Base-by-base conservation (phyloP, 2,113 vertebrate species). In the Shinisaurus crocodilurus region DNA sequence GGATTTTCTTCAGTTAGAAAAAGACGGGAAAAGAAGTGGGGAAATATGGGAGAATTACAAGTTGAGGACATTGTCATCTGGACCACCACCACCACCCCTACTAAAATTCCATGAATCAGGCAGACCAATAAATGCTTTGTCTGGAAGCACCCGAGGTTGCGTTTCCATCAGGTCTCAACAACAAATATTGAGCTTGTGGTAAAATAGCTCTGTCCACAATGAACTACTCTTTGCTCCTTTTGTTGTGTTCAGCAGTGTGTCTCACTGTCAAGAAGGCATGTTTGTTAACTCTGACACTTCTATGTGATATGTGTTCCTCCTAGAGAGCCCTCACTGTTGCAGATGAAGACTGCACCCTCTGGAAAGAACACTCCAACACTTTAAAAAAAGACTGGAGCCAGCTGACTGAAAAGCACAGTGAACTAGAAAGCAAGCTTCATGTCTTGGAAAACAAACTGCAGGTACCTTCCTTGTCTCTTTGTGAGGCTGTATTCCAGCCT, bases 391-490 rank as follows among this genome's bases (percentile, higher is more conserved):
- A 95, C 3, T 93, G 95, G 91, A 96, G 15, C 85, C 90, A 96
- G 3, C 94, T 98, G 79, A 96, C 70, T 93, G 86, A 94, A 1
- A 97, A 94, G 0, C 97, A 98, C 63, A 89, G 87, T 5, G 95
- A 98, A 94, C 96, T 97, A 2, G 91, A 92, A 27, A 98, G 96
- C 81, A 97, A 97, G 89, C 96, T 98, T 88, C 97, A 97, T 0
- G 48, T 95, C 70, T 76, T 98, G 54, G 98, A 98, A n/a, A 96
- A 95, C 13, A 94, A 99, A 82, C 94, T 98, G 60, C 98, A 99
- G 98, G 99, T 99, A 96, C 0, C 0, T 2, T 1, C 0, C 20
- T 79, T 85, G 29, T 45, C 1, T 0, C 0, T 34, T 77, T 88
- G 6, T 6, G 34, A 10, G 6, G 50, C 15, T 85, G 32, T 43